These are phyloP conservation scores for Leistus spinibarbis DNA, from an alignment of 2,888 invertebrate species.

Conservation along the genomic window DNA sequence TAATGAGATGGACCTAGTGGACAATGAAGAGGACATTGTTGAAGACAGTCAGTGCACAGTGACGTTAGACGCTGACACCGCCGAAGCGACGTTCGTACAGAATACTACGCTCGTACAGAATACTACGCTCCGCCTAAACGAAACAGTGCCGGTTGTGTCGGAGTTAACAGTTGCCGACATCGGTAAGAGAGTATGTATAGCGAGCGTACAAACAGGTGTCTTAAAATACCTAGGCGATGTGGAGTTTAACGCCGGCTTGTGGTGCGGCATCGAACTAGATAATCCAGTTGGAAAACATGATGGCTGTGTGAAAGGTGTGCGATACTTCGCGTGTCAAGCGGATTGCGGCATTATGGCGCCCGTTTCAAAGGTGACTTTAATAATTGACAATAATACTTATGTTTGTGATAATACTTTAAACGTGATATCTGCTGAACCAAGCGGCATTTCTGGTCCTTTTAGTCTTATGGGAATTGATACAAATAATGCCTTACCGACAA, in stretches of 20 bases:
- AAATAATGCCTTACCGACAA: constrained; percentile 52
- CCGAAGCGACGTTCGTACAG: constrained; percentile 29
- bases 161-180: constrained; percentile 45
- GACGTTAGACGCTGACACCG: constrained; percentile 25
- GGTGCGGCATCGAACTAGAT: constrained; percentile 70
- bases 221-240: constrained; percentile 65
- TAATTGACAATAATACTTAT: constrained; percentile 40
- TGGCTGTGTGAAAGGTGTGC: constrained; percentile 65
- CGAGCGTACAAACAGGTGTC: constrained; percentile 57
- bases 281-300: constrained; percentile 66
- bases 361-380: constrained; percentile 59
- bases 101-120: constrained; percentile 13
- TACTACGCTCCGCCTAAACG: constrained; percentile 36
- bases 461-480: constrained; percentile 61
- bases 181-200: constrained; percentile 52
- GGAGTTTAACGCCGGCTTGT: constrained; percentile 61
- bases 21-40: background rate
- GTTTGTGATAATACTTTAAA: constrained; percentile 38
- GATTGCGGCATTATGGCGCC: constrained; percentile 69
- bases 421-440: constrained; percentile 58
- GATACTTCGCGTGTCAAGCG: constrained; percentile 67
- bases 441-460: constrained; percentile 64
- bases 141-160: constrained; percentile 33
- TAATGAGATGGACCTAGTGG: background rate
- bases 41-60: constrained; percentile 12